Evolutionary conservation across 2,797 vertebrate species (phyloP).

Genomic region (Menidia menidia): DNA sequence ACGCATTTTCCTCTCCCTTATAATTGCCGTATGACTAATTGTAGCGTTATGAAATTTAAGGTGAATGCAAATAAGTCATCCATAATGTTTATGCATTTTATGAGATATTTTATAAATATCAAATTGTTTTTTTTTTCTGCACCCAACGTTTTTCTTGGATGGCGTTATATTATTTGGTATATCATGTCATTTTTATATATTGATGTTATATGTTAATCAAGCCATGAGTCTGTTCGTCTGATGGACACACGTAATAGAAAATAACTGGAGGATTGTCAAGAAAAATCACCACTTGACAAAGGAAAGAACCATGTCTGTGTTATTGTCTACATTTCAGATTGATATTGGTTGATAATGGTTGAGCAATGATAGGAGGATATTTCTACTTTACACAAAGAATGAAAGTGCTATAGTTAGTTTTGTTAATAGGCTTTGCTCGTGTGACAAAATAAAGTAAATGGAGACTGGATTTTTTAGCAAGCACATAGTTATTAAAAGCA

Average conservation of each 20-base stretch:
- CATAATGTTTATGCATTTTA: not conserved
- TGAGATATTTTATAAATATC: no score
- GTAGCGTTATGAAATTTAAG: conserved; percentile 21
- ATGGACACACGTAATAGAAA: conserved; percentile 16
- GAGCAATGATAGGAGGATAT: not conserved
- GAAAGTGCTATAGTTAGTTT: not conserved
- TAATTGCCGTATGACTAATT: conserved; percentile 33
- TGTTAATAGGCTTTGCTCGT: not conserved
- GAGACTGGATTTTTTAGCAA: not conserved
- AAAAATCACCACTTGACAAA: not conserved
- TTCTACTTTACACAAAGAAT: not conserved
- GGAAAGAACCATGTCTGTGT: not conserved
- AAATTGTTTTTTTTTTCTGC: not conserved
- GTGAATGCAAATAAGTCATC: conserved; percentile 29
- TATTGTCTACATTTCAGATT: not conserved
- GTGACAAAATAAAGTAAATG: no score
- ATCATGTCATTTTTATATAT: conserved; percentile 33
- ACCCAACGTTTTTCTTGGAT: conserved; percentile 4
- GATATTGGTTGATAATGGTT: not conserved
- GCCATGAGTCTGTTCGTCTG: conserved; percentile 14
- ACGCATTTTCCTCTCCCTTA: not conserved
- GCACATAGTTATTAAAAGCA: not conserved
- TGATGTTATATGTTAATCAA: no score
- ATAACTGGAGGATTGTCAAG: conserved; percentile 8
- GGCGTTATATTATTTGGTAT: conserved; percentile 32